Evolutionary conservation across 2,797 vertebrate genomes (phyloP).

Genomic region (Pipistrellus nathusii): DNA sequence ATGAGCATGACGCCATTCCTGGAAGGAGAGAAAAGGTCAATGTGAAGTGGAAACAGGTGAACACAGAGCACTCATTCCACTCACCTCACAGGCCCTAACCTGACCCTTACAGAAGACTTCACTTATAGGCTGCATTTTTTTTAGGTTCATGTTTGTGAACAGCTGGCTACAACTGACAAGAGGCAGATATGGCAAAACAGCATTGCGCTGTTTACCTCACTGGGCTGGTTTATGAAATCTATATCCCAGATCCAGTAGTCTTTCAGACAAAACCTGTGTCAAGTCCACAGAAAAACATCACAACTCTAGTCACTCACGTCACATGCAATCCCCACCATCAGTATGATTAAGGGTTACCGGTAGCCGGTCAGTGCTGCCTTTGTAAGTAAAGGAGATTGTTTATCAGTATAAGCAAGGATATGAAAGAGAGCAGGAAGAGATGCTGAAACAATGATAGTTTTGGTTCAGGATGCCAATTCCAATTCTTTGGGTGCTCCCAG

Average conservation of each 20-base stretch:
- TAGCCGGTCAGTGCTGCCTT: not conserved
- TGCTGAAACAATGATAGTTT: not conserved
- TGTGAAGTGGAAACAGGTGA: not conserved
- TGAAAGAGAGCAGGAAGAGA: not conserved
- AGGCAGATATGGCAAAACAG: not conserved
- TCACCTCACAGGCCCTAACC: not conserved
- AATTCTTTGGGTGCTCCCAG: not conserved
- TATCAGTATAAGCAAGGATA: not conserved
- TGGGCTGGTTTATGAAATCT: not conserved
- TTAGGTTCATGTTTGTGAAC: not conserved
- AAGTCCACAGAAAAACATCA: not conserved
- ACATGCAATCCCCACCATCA: not conserved
- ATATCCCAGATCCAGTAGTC: not conserved
- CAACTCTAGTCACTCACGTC: not conserved
- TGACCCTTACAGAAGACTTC: not conserved
- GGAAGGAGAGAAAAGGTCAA: not conserved
- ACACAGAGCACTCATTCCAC: not conserved
- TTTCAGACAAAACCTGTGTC: not conserved
- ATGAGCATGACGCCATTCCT: constrained; percentile 99
- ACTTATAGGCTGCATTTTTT: not conserved
- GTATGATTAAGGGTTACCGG: not conserved
- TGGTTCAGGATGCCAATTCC: not conserved
- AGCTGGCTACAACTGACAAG: not conserved
- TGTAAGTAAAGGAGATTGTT: not conserved
- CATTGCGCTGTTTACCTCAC: not conserved